phyloP scores from a whole-genome alignment of 1,140 invertebrate genomes.

The Drosophila rhopaloa region DNA sequence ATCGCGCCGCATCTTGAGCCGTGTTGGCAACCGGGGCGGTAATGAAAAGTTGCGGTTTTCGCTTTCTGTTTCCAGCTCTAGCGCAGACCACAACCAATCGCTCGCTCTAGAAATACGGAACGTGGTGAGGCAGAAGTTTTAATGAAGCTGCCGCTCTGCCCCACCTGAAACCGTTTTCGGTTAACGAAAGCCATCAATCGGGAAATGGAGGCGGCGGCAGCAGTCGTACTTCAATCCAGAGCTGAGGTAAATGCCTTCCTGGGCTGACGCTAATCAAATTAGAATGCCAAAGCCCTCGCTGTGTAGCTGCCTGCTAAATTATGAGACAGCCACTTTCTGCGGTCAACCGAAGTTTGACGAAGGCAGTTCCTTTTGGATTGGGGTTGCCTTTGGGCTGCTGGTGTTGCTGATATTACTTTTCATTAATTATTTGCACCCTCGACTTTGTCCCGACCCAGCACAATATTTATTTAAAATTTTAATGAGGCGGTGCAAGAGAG shows the following conservation, averaged over 20 bases:
- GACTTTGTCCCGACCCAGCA: slow-evolving; percentile 19
- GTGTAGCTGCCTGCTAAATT: slow-evolving; percentile 15
- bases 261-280: slow-evolving; percentile 44
- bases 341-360: slow-evolving; percentile 49
- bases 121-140: slow-evolving; percentile 38
- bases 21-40: slow-evolving; percentile 13
- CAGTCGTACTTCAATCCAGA: slow-evolving; percentile 14
- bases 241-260: slow-evolving; percentile 35
- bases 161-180: slow-evolving; percentile 28
- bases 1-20: slow-evolving; percentile 26
- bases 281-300: slow-evolving; percentile 33
- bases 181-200: slow-evolving; percentile 40
- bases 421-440: slow-evolving; percentile 53
- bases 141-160: slow-evolving; percentile 33
- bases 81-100: slow-evolving; percentile 31
- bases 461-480: slow-evolving; percentile 56
- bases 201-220: slow-evolving; percentile 16
- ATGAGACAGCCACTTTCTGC: slow-evolving; percentile 48
- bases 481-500: slow-evolving; percentile 42
- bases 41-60: slow-evolving; percentile 49
- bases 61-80: neutral
- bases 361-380: too few relatives aligned
- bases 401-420: slow-evolving; percentile 50
- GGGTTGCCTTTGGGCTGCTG: slow-evolving; percentile 20
- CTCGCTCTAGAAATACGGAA: neutral